Percentiles rank a stretch among this genome's conserved stretches.
phyloP scores from a whole-genome alignment of 2,888 invertebrate genomes.

The Zelleria hepariella region DNA sequence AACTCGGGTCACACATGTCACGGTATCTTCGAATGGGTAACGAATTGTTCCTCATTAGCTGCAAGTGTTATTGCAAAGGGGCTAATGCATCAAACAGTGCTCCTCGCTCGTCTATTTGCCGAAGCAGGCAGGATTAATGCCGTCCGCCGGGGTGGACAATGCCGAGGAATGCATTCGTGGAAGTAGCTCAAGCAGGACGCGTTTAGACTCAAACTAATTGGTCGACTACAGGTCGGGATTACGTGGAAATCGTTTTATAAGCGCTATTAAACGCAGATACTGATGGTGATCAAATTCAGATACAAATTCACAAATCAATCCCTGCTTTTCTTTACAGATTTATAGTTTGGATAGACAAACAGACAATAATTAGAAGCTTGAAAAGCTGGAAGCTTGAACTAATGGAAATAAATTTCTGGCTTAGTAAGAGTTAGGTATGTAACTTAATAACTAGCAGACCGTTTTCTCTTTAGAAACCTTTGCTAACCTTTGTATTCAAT shows the following conservation, averaged over 20 bases:
- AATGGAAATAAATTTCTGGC: no score
- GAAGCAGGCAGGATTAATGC: constrained; percentile 23
- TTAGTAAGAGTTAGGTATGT: no score
- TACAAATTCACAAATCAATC: no score
- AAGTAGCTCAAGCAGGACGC: constrained; percentile 5
- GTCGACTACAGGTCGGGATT: background rate
- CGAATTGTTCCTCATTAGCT: background rate
- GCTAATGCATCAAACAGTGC: background rate
- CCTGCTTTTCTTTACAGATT: no score
- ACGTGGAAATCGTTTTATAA: background rate
- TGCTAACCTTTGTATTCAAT: no score
- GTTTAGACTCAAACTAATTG: background rate
- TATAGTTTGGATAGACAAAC: no score
- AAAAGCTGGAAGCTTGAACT: no score
- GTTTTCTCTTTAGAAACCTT: no score
- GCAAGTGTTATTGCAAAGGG: background rate
- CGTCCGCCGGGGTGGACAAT: constrained; percentile 26
- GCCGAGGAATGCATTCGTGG: constrained; percentile 18
- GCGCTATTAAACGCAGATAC: background rate
- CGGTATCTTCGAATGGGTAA: no score
- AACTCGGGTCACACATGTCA: no score
- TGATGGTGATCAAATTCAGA: background rate
- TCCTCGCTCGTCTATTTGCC: background rate
- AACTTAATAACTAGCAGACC: no score
- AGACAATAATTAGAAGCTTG: no score